These are phyloP conservation scores for Malthinus flaveolus DNA, from an alignment of 2,888 invertebrate genomes.

Conservation along the genomic window DNA sequence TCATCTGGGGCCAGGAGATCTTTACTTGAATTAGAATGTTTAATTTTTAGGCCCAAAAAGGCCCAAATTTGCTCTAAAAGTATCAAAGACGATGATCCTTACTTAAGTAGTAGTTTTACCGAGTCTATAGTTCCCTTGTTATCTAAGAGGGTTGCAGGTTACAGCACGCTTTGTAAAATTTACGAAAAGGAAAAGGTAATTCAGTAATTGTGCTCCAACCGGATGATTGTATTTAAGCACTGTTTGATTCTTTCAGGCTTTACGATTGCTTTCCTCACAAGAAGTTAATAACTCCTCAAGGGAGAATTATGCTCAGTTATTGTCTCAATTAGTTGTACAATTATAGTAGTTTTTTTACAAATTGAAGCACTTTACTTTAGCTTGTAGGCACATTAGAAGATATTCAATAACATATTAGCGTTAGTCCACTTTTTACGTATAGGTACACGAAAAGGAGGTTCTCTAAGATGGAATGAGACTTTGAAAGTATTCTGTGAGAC, in stretches of 20 bases:
- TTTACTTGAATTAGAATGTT: slow-evolving; percentile 3
- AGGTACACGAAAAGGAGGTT: no score
- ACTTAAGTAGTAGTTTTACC: slow-evolving; percentile 49
- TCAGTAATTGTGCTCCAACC: neutral
- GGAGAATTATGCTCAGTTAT: slow-evolving; percentile 3
- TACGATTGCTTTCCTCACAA: neutral
- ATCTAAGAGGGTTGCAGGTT: slow-evolving; percentile 30
- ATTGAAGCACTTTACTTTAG: no score
- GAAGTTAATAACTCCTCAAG: neutral
- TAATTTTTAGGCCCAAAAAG: slow-evolving; percentile 19
- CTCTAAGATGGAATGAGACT: no score
- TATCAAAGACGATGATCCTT: slow-evolving; percentile 55
- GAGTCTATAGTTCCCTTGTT: slow-evolving; percentile 52
- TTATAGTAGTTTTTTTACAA: neutral
- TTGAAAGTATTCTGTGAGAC: no score
- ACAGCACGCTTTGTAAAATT: slow-evolving; percentile 25
- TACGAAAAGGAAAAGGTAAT: slow-evolving; percentile 34
- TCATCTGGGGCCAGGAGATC: no score
- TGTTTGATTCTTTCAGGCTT: neutral
- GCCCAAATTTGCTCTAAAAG: slow-evolving; percentile 10
- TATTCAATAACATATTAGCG: no score
- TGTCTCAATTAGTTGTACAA: slow-evolving; percentile 2
- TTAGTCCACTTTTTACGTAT: no score
- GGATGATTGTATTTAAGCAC: neutral
- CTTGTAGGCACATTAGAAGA: no score